Conservation (phyloP, 2,888 invertebrate species). For the Andrena marginata region DNA sequence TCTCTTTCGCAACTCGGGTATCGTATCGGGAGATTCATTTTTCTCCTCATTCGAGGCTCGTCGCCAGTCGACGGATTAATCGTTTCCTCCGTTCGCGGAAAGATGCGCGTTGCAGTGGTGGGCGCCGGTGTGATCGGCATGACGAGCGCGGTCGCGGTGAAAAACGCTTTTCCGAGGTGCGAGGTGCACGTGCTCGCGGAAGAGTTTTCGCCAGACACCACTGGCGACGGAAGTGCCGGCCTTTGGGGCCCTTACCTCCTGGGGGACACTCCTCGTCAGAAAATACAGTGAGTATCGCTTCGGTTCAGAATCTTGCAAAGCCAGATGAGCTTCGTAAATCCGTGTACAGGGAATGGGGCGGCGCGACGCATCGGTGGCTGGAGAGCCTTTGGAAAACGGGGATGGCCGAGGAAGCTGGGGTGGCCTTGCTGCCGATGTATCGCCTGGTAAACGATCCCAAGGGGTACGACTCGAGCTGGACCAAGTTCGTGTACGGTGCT, state of each 20-base stretch:
- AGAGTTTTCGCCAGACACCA: slow-evolving; percentile 90
- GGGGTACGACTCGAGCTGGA: slow-evolving; percentile 84
- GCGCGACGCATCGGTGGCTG: slow-evolving; percentile 81
- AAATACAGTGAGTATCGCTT: slow-evolving; percentile 85
- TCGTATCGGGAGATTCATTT: too few relatives aligned
- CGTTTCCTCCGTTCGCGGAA: neutral
- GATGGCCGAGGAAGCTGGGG: slow-evolving; percentile 84
- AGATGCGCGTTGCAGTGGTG: slow-evolving; percentile 87
- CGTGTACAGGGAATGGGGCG: slow-evolving; percentile 75
- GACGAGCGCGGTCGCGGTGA: slow-evolving; percentile 89
- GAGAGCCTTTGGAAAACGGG: slow-evolving; percentile 87
- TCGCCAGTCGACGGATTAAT: neutral
- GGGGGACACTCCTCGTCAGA: slow-evolving; percentile 86
- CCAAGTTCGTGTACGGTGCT: slow-evolving; percentile 85
- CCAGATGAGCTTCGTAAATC: neutral
- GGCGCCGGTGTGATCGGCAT: slow-evolving; percentile 92
- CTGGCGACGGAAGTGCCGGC: slow-evolving; percentile 92
- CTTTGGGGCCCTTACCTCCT: slow-evolving; percentile 90
- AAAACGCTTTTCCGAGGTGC: slow-evolving; percentile 86
- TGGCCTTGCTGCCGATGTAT: slow-evolving; percentile 85
- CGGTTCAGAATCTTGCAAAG: neutral
- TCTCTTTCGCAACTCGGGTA: neutral
- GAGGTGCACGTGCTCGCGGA: slow-evolving; percentile 89
- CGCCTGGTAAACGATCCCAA: slow-evolving; percentile 82
- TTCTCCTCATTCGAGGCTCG: too few relatives aligned